Conservation (phyloP, 2,113 vertebrate species). For the Coregonus clupeaformis region DNA sequence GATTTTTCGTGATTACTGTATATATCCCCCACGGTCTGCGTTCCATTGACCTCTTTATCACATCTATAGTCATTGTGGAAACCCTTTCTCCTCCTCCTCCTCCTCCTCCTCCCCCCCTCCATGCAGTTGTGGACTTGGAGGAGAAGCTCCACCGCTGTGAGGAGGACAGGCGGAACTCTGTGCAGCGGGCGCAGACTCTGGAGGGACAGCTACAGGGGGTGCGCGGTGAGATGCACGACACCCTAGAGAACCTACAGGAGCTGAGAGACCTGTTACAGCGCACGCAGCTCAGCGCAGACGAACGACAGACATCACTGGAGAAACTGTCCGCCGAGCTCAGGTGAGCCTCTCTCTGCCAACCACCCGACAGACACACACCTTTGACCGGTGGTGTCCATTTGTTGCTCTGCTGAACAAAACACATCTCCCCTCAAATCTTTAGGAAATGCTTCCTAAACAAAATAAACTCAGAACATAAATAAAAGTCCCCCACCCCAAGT, state of each 20-base stretch:
- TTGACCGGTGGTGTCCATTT: background rate
- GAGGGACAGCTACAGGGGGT: slow-evolving; percentile 79
- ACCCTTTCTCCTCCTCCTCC: background rate
- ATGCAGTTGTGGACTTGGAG: slow-evolving; percentile 81
- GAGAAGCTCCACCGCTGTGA: slow-evolving; percentile 81
- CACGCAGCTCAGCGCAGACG: slow-evolving; percentile 79
- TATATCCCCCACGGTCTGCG: no score
- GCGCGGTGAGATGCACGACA: slow-evolving; percentile 73
- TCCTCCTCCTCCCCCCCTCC: background rate
- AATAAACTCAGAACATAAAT: no score
- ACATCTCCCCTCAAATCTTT: no score
- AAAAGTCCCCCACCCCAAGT: no score
- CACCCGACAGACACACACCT: background rate
- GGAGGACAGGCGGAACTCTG: slow-evolving; percentile 68
- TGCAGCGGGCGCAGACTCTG: slow-evolving; percentile 70
- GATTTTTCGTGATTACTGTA: no score
- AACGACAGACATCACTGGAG: slow-evolving; percentile 73
- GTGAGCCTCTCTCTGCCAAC: slow-evolving; percentile 63
- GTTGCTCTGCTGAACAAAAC: background rate
- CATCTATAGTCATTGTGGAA: no score
- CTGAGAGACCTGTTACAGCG: slow-evolving; percentile 78
- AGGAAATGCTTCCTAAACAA: no score
- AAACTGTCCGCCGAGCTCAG: slow-evolving; percentile 82
- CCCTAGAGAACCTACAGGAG: slow-evolving; percentile 75
- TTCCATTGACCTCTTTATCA: no score